Percentiles rank a stretch among this genome's conserved stretches.
Conservation (phyloP, 2,888 invertebrate species). For the Arrhopalites spinosus region DNA sequence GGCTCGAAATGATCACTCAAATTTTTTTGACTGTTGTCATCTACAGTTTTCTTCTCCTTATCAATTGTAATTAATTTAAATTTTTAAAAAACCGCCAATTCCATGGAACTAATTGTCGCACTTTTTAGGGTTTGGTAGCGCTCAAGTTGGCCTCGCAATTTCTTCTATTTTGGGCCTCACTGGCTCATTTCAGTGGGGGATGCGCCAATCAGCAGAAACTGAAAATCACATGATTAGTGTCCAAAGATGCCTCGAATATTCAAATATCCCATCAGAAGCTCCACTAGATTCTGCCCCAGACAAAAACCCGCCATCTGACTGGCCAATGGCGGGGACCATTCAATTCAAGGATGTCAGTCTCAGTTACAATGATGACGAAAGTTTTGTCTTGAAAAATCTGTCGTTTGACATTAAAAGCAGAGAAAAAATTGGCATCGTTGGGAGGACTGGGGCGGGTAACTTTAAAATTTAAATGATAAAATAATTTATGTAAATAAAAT, state of each 20-base stretch:
- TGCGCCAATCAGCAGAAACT: constrained; percentile 50
- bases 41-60: not conserved
- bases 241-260: constrained; percentile 49
- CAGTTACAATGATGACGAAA: constrained; percentile 13
- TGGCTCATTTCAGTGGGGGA: constrained; percentile 36
- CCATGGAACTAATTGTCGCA: no score
- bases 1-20: not conserved
- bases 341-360: constrained; percentile 2
- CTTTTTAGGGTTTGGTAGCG: no score
- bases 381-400: constrained; percentile 19
- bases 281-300: constrained; percentile 38
- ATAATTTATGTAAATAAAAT: not conserved
- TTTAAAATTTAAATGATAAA: no score
- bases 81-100: not conserved
- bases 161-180: constrained; percentile 40
- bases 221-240: constrained; percentile 52
- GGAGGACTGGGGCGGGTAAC: no score
- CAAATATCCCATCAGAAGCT: constrained; percentile 49
- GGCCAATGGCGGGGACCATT: no score
- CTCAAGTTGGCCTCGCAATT: constrained; percentile 47
- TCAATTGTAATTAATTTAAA: not conserved
- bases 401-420: not conserved
- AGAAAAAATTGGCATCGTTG: constrained; percentile 31
- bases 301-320: constrained; percentile 45
- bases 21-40: not conserved